Evolutionary conservation across 2,113 vertebrate genomes (phyloP), one percentile per base, ranked within the genome.

Genomic region (Eulemur rufifrons): DNA sequence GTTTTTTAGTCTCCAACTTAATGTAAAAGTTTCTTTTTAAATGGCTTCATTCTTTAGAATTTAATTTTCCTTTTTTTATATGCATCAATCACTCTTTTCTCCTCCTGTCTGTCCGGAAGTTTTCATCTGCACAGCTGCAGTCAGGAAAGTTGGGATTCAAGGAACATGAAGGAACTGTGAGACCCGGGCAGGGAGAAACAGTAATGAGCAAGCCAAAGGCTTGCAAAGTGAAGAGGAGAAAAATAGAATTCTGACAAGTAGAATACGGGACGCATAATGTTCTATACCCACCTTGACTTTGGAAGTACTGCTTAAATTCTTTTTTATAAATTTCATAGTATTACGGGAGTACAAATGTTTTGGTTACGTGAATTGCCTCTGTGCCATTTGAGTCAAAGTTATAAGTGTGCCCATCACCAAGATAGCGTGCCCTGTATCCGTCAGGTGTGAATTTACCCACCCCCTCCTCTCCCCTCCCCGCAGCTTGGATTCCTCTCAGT

Each of bases 1-100:
- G 23, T 29, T 85, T 93, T 94, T 85, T 64, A 77, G 59, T 86
- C 54, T 92, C 74, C 25, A 42, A 50, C 17, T 94, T 63, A 63
- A 34, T 81, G 34, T 64, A 56, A 50, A 74, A 34, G 5, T 88
- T 88, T 91, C 9, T 3, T 86, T 52, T 73, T 47, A 54, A 47
- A 47, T 64, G 76, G 23, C 15, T 77, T 86, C 37, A 71, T 29
- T 64, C 20, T 59, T 96, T 89, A 89, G 29, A 23, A 56, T 52
- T 95, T 64, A 17, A 18, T 73, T 88, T 96, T 81, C 15, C 13
- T 52, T 54, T 78, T 18, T 37, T 29, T 23, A 27, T 39, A 15
- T 21, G 6, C 11, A n/a, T 15, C 47, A n/a, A 1, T 89, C 64
- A 29, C 7, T 34, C 47, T 68, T 87, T 74, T 71, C 13, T 95